phyloP scores from a whole-genome alignment of 2,113 vertebrate species.

The Mormyrus lacerda region DNA sequence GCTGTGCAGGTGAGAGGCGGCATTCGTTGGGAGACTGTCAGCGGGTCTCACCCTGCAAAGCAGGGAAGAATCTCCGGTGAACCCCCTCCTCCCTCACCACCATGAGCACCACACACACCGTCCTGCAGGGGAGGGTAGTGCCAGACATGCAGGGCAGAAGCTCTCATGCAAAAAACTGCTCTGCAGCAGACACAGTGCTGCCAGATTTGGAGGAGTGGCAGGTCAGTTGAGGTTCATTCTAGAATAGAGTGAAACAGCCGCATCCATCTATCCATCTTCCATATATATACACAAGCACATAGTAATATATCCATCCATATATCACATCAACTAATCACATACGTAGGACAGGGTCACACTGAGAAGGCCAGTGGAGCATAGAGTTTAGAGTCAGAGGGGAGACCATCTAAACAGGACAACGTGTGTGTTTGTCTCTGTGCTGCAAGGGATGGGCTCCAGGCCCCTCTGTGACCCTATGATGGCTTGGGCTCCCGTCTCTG shows the following conservation, averaged over 20 bases:
- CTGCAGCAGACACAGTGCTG: background rate
- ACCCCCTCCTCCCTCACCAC: background rate
- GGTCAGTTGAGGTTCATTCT: background rate
- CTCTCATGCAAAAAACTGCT: background rate
- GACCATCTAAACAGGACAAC: background rate
- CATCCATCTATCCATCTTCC: background rate
- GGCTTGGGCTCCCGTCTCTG: no score
- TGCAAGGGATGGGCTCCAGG: no score
- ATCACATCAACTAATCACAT: background rate
- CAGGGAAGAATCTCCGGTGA: background rate
- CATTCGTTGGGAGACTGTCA: background rate
- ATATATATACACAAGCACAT: background rate
- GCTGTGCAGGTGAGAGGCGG: background rate
- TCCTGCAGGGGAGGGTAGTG: background rate
- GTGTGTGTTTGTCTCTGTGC: background rate
- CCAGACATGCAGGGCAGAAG: background rate
- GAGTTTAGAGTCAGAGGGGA: background rate
- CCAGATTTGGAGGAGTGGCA: background rate
- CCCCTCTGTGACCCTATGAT: no score
- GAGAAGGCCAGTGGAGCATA: background rate
- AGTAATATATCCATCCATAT: background rate
- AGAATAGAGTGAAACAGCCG: background rate
- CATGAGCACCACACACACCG: background rate
- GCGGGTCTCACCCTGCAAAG: background rate
- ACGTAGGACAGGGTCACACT: background rate